Evolutionary conservation across 2,888 invertebrate genomes (phyloP).

Genomic region (Acleris sparsana): DNA sequence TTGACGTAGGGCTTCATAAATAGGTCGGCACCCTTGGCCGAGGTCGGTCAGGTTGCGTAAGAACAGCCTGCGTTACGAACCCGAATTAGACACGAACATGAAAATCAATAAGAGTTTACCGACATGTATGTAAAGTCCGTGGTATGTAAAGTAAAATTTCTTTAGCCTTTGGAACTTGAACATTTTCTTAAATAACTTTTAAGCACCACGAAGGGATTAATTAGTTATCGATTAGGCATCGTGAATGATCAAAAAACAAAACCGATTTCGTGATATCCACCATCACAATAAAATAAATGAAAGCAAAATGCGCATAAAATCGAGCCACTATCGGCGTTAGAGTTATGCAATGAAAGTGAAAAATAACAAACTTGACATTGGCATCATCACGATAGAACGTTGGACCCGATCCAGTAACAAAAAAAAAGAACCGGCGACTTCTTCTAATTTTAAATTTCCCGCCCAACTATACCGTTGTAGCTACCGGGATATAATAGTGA

Average conservation of each 20-base stretch:
- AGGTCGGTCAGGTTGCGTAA: conserved; percentile 14
- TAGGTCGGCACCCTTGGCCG: conserved; percentile 4
- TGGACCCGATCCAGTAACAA: conserved; percentile 66
- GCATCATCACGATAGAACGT: conserved; percentile 52
- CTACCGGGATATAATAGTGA: conserved; percentile 7
- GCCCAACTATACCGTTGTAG: conserved; percentile 32
- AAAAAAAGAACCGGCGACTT: conserved; percentile 60
- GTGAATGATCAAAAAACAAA: no score
- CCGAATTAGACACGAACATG: no score
- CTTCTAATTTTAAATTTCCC: conserved; percentile 64
- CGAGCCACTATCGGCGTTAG: conserved; percentile 20
- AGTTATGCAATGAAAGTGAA: conserved; percentile 63
- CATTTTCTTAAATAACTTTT: no score
- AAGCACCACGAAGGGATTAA: no score
- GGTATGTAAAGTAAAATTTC: no score
- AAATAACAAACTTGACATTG: conserved; percentile 72
- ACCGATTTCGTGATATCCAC: no score
- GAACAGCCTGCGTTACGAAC: no score
- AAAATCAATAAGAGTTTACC: no score
- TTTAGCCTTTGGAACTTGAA: no score
- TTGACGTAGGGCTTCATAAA: conserved; percentile 7
- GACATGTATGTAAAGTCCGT: no score
- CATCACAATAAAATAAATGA: conserved; percentile 3
- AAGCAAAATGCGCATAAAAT: conserved; percentile 13
- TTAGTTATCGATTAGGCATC: no score